Evolutionary conservation across 1,140 invertebrate species (phyloP).

Genomic region (Cydia amplana): DNA sequence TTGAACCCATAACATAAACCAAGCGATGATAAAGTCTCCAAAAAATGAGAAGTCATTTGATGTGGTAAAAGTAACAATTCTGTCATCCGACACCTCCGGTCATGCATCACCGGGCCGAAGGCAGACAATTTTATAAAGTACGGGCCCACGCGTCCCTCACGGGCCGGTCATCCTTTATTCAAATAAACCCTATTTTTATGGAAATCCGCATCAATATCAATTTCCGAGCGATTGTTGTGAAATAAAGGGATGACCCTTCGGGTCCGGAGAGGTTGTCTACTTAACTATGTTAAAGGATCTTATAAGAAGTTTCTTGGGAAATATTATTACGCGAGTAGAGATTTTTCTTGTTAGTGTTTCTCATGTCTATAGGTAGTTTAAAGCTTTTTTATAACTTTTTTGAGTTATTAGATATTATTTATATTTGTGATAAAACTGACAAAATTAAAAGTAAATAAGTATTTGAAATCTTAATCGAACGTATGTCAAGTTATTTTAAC

Average conservation of each 20-base stretch:
- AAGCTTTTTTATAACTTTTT: not conserved
- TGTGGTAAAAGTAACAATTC: conserved; percentile 24
- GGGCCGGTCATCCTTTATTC: conserved; percentile 76
- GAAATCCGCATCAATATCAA: conserved; percentile 79
- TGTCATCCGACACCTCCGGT: conserved; percentile 21
- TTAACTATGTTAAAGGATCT: conserved; percentile 74
- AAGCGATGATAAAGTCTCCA: not conserved
- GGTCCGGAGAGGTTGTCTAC: conserved; percentile 64
- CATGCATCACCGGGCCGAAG: conserved; percentile 56
- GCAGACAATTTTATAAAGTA: conserved; percentile 71
- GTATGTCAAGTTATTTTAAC: not conserved
- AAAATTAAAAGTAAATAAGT: not conserved
- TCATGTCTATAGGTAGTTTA: not conserved
- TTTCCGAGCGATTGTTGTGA: conserved; percentile 77
- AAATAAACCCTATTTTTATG: conserved; percentile 80
- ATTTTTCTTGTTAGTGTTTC: conserved; percentile 14
- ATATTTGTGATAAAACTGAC: not conserved
- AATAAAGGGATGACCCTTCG: conserved; percentile 78
- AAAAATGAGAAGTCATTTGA: conserved; percentile 14
- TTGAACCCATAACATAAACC: no score
- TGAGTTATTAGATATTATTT: not conserved
- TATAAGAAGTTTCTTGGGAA: conserved; percentile 47
- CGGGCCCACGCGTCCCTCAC: conserved; percentile 57
- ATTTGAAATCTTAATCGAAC: not conserved
- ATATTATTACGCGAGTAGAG: conserved; percentile 33